These are phyloP conservation scores for Heliornis fulica DNA, from an alignment of 2,113 vertebrate genomes.

Conservation along the genomic window DNA sequence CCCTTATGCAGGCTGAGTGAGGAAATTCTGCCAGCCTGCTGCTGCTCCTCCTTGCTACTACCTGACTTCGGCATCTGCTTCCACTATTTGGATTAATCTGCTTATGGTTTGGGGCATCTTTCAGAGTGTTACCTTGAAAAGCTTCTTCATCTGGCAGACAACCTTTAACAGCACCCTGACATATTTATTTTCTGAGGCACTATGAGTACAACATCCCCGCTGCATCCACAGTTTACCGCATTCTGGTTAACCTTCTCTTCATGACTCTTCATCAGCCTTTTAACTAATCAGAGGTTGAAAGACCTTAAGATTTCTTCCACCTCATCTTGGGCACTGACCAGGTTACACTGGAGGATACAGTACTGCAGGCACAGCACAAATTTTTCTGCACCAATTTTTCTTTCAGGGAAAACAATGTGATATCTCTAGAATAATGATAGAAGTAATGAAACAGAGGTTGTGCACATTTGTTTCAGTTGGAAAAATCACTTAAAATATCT, in stretches of 20 bases:
- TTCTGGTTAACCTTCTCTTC: not conserved
- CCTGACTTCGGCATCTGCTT: not conserved
- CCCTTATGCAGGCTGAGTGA: not conserved
- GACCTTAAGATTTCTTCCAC: not conserved
- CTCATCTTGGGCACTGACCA: not conserved
- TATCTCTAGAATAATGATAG: not conserved
- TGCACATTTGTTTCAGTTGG: not conserved
- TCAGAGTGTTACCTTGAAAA: not conserved
- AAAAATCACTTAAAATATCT: not conserved
- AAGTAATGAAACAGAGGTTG: not conserved
- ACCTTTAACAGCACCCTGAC: not conserved
- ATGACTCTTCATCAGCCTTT: not conserved
- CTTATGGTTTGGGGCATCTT: not conserved
- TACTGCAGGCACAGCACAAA: accelerated
- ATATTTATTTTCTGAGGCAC: not conserved
- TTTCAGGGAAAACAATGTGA: not conserved
- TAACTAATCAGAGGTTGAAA: not conserved
- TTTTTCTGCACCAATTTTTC: not conserved
- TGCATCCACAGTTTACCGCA: accelerated
- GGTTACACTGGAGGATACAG: not conserved
- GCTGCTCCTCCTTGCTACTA: not conserved
- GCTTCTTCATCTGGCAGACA: not conserved
- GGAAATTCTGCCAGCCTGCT: not conserved
- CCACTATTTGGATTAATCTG: not conserved
- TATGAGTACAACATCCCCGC: not conserved